These are phyloP conservation scores for Willisornis vidua DNA, from an alignment of 2,113 vertebrate genomes.

Conservation along the genomic window DNA sequence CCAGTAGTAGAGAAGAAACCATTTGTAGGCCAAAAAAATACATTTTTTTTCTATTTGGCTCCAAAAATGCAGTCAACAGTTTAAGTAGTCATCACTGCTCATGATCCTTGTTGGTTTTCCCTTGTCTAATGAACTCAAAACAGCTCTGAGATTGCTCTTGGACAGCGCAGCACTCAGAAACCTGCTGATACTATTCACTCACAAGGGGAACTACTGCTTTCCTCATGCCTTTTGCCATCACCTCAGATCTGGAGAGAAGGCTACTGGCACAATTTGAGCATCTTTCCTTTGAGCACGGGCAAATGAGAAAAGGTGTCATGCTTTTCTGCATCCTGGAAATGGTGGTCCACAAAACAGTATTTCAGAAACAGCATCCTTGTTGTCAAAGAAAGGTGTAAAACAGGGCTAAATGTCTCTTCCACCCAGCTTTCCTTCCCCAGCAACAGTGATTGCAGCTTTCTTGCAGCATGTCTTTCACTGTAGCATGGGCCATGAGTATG, in stretches of 20 bases:
- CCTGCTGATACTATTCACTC: background rate
- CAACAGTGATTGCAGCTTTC: background rate
- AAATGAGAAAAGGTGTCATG: background rate
- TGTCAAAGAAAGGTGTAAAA: background rate
- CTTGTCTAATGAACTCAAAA: background rate
- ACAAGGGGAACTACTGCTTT: background rate
- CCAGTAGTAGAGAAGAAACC: background rate
- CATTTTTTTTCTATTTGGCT: background rate
- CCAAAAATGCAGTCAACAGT: background rate
- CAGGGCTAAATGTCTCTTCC: background rate
- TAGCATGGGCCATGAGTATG: too few relatives aligned
- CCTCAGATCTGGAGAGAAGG: background rate
- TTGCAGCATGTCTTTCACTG: rapidly evolving
- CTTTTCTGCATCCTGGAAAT: background rate
- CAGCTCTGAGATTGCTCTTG: background rate
- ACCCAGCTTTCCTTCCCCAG: background rate
- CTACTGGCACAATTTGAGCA: background rate
- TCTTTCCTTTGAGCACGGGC: background rate
- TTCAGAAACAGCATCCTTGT: background rate
- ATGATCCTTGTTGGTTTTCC: background rate
- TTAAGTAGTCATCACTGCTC: background rate
- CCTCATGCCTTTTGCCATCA: background rate
- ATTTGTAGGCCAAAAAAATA: background rate
- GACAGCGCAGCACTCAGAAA: background rate
- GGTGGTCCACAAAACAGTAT: background rate